Percentiles rank a stretch among this genome's conserved stretches.
Evolutionary conservation across 2,113 vertebrate species (phyloP).

Genomic region (Oncorhynchus masou): DNA sequence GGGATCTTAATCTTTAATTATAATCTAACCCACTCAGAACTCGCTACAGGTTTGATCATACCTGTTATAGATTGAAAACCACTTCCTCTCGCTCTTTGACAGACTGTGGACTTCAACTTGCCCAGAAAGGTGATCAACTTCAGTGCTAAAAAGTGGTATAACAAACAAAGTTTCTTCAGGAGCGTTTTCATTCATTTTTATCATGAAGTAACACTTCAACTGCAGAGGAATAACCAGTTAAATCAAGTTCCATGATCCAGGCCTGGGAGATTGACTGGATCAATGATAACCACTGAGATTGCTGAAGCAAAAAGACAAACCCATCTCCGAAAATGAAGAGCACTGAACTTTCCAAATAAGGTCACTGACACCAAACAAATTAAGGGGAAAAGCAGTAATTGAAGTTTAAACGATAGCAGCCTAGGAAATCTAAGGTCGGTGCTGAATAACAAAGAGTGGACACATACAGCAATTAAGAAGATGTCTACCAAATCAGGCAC

Average conservation of each 20-base stretch:
- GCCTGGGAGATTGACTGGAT: constrained; percentile 16
- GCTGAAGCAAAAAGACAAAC: constrained; percentile 31
- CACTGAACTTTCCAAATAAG: constrained; percentile 53
- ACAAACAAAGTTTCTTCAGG: not conserved
- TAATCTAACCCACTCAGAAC: too few relatives aligned
- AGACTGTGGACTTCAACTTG: not conserved
- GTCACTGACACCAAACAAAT: constrained; percentile 35
- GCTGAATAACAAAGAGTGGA: constrained; percentile 12
- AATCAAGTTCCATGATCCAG: constrained; percentile 2
- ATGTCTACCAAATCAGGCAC: constrained; percentile 12
- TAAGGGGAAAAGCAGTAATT: constrained; percentile 15
- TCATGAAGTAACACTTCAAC: not conserved
- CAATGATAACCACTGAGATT: constrained; percentile 2
- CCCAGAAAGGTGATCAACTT: too few relatives aligned
- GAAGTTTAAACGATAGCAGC: constrained; percentile 22
- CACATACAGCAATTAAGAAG: constrained; percentile 28
- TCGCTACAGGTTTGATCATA: too few relatives aligned
- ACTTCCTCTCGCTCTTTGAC: not conserved
- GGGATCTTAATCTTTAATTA: too few relatives aligned
- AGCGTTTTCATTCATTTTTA: not conserved
- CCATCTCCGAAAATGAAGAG: constrained; percentile 30
- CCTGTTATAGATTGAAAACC: not conserved
- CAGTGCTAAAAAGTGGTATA: too few relatives aligned
- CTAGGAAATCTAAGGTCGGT: not conserved
- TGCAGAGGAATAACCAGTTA: not conserved